A percentile compares a stretch with the other conserved stretches of the same genome.
These are phyloP conservation scores for Cataglyphis livida DNA, from an alignment of 2,888 invertebrate species.

Conservation along the genomic window DNA sequence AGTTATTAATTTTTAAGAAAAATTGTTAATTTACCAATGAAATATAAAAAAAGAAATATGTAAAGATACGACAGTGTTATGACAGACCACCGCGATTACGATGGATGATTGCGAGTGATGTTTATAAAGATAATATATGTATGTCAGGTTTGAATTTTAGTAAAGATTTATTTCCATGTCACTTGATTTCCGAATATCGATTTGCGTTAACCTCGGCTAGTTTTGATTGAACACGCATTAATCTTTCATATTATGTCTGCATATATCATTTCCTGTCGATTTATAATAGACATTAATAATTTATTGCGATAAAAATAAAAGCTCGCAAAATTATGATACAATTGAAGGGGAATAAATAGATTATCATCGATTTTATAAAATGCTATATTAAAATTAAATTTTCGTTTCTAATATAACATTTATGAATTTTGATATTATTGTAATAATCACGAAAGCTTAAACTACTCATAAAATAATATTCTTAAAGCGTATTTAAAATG, in stretches of 20 bases:
- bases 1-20: background rate
- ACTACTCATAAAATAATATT: background rate
- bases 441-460: background rate
- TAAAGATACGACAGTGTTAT: background rate
- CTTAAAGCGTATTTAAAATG: background rate
- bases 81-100: background rate
- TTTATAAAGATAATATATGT: constrained; percentile 24
- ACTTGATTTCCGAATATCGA: constrained; percentile 62
- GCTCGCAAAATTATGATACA: background rate
- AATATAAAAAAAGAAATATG: background rate
- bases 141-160: background rate
- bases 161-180: constrained; percentile 29
- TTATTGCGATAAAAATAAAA: background rate
- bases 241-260: constrained; percentile 23
- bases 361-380: constrained; percentile 7
- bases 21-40: background rate
- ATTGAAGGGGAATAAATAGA: background rate
- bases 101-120: constrained; percentile 24
- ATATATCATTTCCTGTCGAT: background rate
- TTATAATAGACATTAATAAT: constrained; percentile 24
- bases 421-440: background rate
- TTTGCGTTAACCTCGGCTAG: background rate
- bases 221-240: constrained; percentile 23
- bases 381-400: background rate
- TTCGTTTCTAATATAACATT: background rate